Evolutionary conservation across 2,888 invertebrate species (phyloP).

Genomic region (Noctua janthina): DNA sequence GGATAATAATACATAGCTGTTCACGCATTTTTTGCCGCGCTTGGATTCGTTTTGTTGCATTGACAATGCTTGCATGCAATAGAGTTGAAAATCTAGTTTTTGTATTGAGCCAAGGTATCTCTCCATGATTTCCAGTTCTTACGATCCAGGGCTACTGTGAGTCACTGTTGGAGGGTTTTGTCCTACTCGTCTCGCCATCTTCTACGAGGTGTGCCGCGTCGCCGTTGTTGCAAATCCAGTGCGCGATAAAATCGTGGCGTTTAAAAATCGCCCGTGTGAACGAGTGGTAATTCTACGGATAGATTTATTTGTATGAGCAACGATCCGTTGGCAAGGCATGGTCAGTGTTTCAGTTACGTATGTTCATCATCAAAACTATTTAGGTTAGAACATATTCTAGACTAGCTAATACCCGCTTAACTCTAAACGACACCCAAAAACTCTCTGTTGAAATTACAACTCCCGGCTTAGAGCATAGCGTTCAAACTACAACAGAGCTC

Average conservation of each 20-base stretch:
- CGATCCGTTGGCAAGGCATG: slow-evolving; percentile 42
- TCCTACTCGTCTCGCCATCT: too few species aligned
- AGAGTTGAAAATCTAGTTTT: too few species aligned
- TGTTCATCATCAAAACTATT: slow-evolving; percentile 45
- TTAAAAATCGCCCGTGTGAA: background rate
- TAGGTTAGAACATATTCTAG: slow-evolving; percentile 40
- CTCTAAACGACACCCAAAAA: background rate
- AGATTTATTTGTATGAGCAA: slow-evolving; percentile 52
- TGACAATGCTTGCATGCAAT: too few species aligned
- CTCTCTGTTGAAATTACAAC: background rate
- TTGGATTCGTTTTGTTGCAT: too few species aligned
- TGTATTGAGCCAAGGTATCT: too few species aligned
- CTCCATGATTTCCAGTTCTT: too few species aligned
- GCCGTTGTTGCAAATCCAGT: background rate
- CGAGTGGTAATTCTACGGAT: background rate
- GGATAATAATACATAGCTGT: too few species aligned
- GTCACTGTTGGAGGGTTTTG: too few species aligned
- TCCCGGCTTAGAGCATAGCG: too few species aligned
- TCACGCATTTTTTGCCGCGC: too few species aligned
- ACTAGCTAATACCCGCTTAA: slow-evolving; percentile 2
- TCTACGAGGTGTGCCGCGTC: too few species aligned
- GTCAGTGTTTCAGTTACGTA: slow-evolving; percentile 34
- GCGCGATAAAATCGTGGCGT: background rate
- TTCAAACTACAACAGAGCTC: background rate
- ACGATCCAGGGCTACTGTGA: too few species aligned